A percentile compares a stretch with the other conserved stretches of the same genome.
Conservation (phyloP, 1,140 invertebrate species). For the Hormaphis cornu region DNA sequence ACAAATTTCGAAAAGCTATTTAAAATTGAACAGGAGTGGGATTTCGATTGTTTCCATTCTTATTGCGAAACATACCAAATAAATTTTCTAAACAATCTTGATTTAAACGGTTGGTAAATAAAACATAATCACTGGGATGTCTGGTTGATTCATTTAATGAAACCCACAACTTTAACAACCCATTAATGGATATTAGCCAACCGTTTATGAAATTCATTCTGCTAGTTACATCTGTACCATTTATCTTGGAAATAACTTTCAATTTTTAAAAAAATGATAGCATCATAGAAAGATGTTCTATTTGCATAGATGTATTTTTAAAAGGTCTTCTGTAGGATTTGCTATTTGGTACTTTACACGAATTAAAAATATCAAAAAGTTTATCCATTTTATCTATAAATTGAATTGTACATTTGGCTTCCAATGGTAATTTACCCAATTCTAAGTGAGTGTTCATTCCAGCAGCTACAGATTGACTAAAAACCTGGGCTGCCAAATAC, state of each 20-base stretch:
- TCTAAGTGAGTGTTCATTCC: not conserved
- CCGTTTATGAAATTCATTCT: not conserved
- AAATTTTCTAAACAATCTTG: not conserved
- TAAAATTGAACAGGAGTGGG: not conserved
- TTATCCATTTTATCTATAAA: not conserved
- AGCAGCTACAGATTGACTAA: not conserved
- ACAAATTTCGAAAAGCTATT: not conserved
- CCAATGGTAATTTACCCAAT: not conserved
- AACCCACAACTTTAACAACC: not conserved
- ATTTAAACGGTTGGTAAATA: not conserved
- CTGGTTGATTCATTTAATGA: not conserved
- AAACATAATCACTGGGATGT: not conserved
- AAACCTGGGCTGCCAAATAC: not conserved
- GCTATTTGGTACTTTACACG: not conserved
- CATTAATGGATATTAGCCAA: not conserved
- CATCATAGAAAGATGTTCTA: not conserved
- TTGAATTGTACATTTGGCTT: not conserved
- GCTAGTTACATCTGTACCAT: not conserved
- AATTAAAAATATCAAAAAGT: slow-evolving; percentile 1
- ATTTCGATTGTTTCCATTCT: not conserved
- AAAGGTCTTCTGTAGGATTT: not conserved
- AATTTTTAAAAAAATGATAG: not conserved
- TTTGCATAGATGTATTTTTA: not conserved
- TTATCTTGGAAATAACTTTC: not conserved
- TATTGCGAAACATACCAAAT: not conserved